These are phyloP conservation scores for Xestia rhomboidea DNA, from an alignment of 2,888 invertebrate species.

Conservation along the genomic window DNA sequence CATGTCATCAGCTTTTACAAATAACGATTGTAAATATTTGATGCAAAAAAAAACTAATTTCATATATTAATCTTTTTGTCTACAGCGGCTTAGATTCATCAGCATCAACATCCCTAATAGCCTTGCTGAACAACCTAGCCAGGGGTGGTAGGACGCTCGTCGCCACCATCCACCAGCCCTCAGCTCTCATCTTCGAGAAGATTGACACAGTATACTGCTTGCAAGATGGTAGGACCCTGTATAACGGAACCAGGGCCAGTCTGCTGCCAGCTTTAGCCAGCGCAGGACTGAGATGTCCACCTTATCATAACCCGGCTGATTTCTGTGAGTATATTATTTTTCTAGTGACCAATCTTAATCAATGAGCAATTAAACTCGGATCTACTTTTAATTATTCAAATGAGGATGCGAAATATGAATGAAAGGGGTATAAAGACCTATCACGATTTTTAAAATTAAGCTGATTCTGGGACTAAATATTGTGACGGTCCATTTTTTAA, in stretches of 20 bases:
- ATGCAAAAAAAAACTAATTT: background rate
- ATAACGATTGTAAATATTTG: background rate
- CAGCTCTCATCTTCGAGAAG: constrained; percentile 97
- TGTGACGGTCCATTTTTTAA: too few species aligned
- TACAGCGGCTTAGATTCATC: constrained; percentile 96
- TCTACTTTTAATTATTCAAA: background rate
- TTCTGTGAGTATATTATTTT: constrained; percentile 93
- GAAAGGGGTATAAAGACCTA: too few species aligned
- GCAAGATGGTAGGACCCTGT: constrained; percentile 95
- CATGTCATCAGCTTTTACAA: background rate
- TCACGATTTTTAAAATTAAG: background rate
- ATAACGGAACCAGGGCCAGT: constrained; percentile 93
- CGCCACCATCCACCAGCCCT: constrained; percentile 98
- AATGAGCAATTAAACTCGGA: too few species aligned
- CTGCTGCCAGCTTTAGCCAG: constrained; percentile 94
- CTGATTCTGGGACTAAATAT: background rate
- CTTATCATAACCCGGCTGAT: constrained; percentile 99
- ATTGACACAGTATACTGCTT: constrained; percentile 97
- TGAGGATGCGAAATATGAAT: background rate
- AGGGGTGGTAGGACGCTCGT: constrained; percentile 96
- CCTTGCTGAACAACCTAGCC: constrained; percentile 94
- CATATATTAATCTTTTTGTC: background rate
- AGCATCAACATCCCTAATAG: constrained; percentile 95
- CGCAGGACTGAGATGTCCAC: constrained; percentile 95
- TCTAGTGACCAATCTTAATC: background rate